Base-by-base conservation (phyloP, 1,140 invertebrate species). In the Drosophila nigromelanica region DNA sequence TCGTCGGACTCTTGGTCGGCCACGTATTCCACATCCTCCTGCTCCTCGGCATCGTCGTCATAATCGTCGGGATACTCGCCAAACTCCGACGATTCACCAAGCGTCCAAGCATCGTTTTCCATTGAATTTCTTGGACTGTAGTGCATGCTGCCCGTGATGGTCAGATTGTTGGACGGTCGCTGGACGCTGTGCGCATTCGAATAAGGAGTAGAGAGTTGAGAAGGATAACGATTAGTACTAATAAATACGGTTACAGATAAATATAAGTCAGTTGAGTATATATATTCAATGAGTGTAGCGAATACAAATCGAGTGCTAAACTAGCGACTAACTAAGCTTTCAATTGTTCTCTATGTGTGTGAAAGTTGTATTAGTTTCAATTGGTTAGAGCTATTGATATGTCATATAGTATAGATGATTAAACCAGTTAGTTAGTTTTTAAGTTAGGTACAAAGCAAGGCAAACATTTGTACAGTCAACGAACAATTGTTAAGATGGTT, bases 61-160 rank as follows among this genome's bases (percentile, higher is more conserved):
- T 87, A 77, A 35, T 85, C 80, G 21, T 85, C 80, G 14, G 67
- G 62, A 67, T 86, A 80, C 40, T 86, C 82, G 5, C 76, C 83
- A 52, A 66, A 87, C 52, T 89, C 83, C 0, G 85, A 89, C 35
- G 83, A 89, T 40, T 89, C 83, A 89, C 83, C 83, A 89, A 83
- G 83, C 83, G 67, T 89, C 83, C 83, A 89, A 30, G 80, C 85
- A 85, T 83, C 85, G 79, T 89, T 78, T 80, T 89, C 83, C 83
- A 89, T 55, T 56, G 83, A 89, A 64, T 89, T 89, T 89, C 85
- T 64, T 48, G 83, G 79, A 54, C 83, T 89, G 83, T 89, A 89
- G 47, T 76, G 62, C 35, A 64, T 56, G 72, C 68, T 80, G 48
- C 82, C 80, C 27, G 83, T 89, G 40, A 89, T 79, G 27, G 83